These are phyloP conservation scores for Geophilus truncorum DNA, from an alignment of 2,888 invertebrate genomes.

Conservation along the genomic window DNA sequence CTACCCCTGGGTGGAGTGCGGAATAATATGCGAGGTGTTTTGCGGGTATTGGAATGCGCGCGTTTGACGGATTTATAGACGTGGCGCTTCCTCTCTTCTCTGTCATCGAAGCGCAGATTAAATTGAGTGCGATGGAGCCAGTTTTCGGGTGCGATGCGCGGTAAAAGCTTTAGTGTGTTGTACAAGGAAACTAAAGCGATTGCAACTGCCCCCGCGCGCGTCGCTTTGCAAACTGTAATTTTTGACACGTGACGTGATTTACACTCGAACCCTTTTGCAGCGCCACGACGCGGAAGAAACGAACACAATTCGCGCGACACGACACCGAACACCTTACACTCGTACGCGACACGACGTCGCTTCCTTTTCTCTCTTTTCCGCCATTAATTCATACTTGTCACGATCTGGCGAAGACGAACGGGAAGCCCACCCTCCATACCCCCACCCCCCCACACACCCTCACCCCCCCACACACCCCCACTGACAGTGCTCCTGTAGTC, in stretches of 20 bases:
- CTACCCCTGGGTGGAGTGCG: too few species aligned
- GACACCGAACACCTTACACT: too few species aligned
- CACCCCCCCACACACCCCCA: background rate
- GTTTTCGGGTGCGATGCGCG: background rate
- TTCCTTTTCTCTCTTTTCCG: background rate
- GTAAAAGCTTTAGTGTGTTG: conserved; percentile 13
- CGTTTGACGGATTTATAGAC: background rate
- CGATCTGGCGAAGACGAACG: background rate
- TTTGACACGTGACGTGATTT: conserved; percentile 12
- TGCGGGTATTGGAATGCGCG: background rate
- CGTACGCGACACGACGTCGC: too few species aligned
- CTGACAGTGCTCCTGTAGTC: background rate
- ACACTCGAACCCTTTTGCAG: background rate
- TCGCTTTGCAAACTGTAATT: background rate
- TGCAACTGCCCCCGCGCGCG: background rate
- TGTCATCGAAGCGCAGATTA: background rate
- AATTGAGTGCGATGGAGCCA: background rate
- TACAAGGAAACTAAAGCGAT: background rate
- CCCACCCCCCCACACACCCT: background rate
- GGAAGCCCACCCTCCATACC: too few species aligned
- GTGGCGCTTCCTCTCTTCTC: background rate
- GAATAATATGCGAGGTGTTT: background rate
- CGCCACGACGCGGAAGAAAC: background rate
- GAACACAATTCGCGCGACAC: background rate
- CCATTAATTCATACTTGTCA: background rate